These are phyloP conservation scores for Antheraea mylitta DNA, from an alignment of 1,140 invertebrate species.

Conservation along the genomic window DNA sequence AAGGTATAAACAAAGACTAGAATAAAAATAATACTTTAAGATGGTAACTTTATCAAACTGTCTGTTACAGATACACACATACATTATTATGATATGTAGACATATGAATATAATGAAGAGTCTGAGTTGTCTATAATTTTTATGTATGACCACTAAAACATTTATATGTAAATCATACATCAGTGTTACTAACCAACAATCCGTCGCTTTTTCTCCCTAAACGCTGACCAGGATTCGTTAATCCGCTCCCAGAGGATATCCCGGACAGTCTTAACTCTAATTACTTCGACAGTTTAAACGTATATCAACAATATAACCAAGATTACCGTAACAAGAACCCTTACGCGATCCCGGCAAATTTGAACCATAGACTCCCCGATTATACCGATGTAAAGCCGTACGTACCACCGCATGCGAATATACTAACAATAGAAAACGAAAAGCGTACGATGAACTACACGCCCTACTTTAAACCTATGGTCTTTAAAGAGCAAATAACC, in stretches of 20 bases:
- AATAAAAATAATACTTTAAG: too few species aligned
- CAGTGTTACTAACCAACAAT: neutral
- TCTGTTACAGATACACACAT: too few species aligned
- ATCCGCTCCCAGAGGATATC: constrained; percentile 58
- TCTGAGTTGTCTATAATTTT: too few species aligned
- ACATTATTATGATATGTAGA: too few species aligned
- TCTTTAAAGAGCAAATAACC: constrained; percentile 52
- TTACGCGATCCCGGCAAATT: constrained; percentile 75
- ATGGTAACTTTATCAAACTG: too few species aligned
- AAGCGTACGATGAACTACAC: constrained; percentile 42
- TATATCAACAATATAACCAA: constrained; percentile 48
- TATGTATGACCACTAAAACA: neutral
- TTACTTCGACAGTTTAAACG: constrained; percentile 66
- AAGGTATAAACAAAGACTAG: too few species aligned
- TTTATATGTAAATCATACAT: neutral
- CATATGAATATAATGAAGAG: too few species aligned
- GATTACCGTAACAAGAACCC: constrained; percentile 73
- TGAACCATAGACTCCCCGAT: constrained; percentile 68
- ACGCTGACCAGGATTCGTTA: constrained; percentile 66
- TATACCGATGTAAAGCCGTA: constrained; percentile 51
- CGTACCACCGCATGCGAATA: constrained; percentile 42
- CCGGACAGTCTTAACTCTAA: constrained; percentile 70
- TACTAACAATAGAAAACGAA: constrained; percentile 27
- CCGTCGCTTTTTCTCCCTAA: constrained; percentile 32
- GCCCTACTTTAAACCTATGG: constrained; percentile 41